Percentiles rank a stretch among this genome's conserved stretches.
These are phyloP conservation scores for Rotaria socialis DNA, from an alignment of 2,888 invertebrate genomes.

Conservation along the genomic window DNA sequence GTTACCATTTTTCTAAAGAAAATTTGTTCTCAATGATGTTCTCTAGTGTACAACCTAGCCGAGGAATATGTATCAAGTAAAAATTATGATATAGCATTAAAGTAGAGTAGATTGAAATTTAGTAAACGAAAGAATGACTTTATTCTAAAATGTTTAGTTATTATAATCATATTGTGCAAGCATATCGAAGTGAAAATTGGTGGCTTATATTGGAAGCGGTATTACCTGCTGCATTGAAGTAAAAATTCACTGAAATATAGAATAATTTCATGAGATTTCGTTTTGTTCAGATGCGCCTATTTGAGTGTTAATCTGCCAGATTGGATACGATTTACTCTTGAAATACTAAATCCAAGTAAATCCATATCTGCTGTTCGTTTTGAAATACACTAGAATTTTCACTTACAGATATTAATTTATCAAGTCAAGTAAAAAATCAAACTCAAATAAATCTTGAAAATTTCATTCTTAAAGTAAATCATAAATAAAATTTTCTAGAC, in stretches of 20 bases:
- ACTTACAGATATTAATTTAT: not conserved
- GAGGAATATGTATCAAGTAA: slow-evolving; percentile 43
- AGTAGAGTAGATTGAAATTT: not conserved
- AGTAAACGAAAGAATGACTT: not conserved
- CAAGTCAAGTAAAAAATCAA: not conserved
- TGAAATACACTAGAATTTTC: not conserved
- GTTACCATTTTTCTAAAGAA: not conserved
- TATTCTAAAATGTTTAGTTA: not conserved
- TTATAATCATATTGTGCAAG: slow-evolving; percentile 28
- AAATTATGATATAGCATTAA: slow-evolving; percentile 43
- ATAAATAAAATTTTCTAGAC: not conserved
- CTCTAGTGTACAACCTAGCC: slow-evolving; percentile 37
- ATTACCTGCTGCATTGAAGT: slow-evolving; percentile 1
- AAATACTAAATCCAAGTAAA: slow-evolving; percentile 21
- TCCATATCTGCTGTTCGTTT: not conserved
- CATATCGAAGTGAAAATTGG: slow-evolving; percentile 5
- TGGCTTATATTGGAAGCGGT: slow-evolving; percentile 10
- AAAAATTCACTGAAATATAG: not conserved
- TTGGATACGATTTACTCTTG: slow-evolving; percentile 2
- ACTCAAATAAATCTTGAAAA: slow-evolving; percentile 4
- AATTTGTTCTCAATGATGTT: not conserved
- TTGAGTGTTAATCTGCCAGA: not conserved
- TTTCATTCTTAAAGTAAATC: not conserved
- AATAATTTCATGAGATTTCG: not conserved
- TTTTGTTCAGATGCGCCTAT: not conserved